Evolutionary conservation across 1,140 invertebrate genomes (phyloP), one percentile per base, ranked within the genome.

Genomic region (Drosophila sproati): DNA sequence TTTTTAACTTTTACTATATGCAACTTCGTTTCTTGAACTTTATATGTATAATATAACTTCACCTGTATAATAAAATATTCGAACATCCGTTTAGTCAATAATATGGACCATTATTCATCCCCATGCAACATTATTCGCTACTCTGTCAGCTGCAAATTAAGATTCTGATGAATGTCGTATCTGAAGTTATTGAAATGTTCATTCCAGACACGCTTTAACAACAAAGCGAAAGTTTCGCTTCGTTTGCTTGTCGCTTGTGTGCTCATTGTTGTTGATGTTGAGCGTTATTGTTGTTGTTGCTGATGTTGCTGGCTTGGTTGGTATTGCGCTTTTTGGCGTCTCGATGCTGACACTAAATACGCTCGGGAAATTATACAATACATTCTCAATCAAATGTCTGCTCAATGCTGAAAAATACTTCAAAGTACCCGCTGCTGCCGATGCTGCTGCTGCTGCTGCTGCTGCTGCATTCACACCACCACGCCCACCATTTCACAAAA

Each of bases 331-430:
- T 83, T 73, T 77, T 70, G 64, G 68, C 73, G 73, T 80, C 80
- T 74, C 57, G 41, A 52, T 47, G 60, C 69, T 83, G 85, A 69
- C 85, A 83, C 85, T 88, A 89, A 88, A 89, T 88, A 88, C 85
- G 85, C 77, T 88, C 80, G 85, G 85, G 85, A 88, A 88, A 89
- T 89, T 89, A 83, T 78, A 88, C 85, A 88, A 88, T 88, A 85
- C 77, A 85, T 83, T 89, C 81, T 85, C 80, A 88, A 89, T 89
- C 85, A 88, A 89, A 88, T 78, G 82, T 64, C 77, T 75, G 77
- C 80, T 81, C 85, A 88, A 89, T 89, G 80, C 81, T 73, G 78
- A 67, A 86, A 88, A 88, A 88, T 85, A 77, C 74, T 88, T 89
- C 80, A 85, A 87, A 87, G 76, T 73, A 69, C 62, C 64, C 66